Evolutionary conservation across 1,140 invertebrate species (phyloP).

Genomic region (Monomorium pharaonis): DNA sequence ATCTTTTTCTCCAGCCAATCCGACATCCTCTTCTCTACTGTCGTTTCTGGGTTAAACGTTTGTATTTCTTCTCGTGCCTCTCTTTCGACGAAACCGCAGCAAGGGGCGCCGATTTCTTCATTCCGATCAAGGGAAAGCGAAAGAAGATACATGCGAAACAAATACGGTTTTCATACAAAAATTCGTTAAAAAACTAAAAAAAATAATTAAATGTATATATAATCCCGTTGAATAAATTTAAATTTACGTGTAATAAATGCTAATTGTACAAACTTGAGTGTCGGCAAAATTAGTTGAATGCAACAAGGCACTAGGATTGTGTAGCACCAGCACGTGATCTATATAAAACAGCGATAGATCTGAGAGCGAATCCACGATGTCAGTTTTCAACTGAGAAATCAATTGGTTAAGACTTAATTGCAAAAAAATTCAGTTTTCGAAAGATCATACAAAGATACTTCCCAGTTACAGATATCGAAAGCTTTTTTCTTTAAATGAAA

Average conservation of each 20-base stretch:
- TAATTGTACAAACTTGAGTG: not conserved
- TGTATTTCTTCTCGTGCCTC: conserved; percentile 60
- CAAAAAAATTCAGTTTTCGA: not conserved
- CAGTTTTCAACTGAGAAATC: not conserved
- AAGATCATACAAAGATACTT: not conserved
- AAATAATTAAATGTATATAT: not conserved
- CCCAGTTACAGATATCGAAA: not conserved
- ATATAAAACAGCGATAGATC: not conserved
- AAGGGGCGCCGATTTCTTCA: conserved; percentile 38
- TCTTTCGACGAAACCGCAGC: conserved; percentile 57
- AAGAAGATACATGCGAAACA: not conserved
- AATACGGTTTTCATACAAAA: not conserved
- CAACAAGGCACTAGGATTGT: conserved; percentile 10
- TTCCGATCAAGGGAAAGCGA: conserved; percentile 34
- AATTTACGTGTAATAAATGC: too few relatives aligned
- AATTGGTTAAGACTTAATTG: not conserved
- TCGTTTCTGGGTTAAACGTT: conserved; percentile 84
- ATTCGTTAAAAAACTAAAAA: not conserved
- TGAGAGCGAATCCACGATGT: not conserved
- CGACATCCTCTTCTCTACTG: conserved; percentile 69
- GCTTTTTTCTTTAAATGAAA: not conserved
- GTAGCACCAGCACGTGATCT: conserved; percentile 1
- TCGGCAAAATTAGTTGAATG: conserved; percentile 20
- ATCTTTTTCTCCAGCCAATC: conserved; percentile 54
- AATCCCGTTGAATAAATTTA: not conserved